Percentiles rank a stretch among this genome's conserved stretches.
Conservation (phyloP, 2,797 vertebrate species). For the Bryconaethiops microstoma region DNA sequence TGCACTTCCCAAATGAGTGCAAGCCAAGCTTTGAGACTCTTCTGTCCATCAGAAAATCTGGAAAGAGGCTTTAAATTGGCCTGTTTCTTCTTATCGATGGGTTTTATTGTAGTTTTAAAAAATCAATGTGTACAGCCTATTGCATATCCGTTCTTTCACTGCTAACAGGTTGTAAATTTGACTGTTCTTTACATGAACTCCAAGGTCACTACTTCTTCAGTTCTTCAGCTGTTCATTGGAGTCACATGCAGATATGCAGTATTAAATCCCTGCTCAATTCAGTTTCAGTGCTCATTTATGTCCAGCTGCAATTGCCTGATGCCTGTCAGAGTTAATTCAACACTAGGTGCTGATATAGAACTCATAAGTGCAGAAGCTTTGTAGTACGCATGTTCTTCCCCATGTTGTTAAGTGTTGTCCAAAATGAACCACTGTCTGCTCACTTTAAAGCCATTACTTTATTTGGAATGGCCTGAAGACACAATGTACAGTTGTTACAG, state of each 20-base stretch:
- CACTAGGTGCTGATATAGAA: not conserved
- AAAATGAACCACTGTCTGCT: not conserved
- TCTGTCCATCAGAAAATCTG: conserved; percentile 28
- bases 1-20: conserved; percentile 4
- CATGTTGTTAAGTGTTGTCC: not conserved
- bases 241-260: not conserved
- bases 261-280: not conserved
- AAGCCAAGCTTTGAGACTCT: conserved; percentile 27
- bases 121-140: too few species aligned
- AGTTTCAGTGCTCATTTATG: not conserved
- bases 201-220: not conserved
- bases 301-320: not conserved
- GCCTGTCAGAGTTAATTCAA: not conserved
- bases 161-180: not conserved
- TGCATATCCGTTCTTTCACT: not conserved
- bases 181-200: conserved; percentile 14
- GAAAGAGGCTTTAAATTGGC: conserved; percentile 32
- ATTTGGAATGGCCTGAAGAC: not conserved
- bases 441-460: not conserved
- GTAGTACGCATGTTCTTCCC: not conserved
- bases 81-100: not conserved
- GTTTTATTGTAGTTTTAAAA: too few species aligned
- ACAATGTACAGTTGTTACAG: not conserved
- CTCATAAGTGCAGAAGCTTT: not conserved
- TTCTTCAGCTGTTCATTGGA: conserved; percentile 14